phyloP scores from a whole-genome alignment of 2,113 vertebrate genomes.

The Saccopteryx bilineata region DNA sequence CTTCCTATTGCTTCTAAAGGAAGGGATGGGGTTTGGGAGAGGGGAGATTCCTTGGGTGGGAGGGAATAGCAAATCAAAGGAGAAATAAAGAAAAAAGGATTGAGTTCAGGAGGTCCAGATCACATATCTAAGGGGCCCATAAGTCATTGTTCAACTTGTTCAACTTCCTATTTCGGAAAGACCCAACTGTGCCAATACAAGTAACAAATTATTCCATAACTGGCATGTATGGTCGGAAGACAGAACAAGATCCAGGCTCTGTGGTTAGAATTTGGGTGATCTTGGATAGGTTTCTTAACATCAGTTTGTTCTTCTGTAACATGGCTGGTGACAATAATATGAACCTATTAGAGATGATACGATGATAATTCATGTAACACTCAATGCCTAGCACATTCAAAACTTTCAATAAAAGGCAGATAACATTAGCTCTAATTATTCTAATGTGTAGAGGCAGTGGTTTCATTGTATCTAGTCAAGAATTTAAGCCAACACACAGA shows the following conservation, averaged over 20 bases:
- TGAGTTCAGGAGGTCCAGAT: background rate
- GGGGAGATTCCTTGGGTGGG: background rate
- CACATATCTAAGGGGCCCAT: background rate
- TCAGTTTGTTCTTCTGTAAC: background rate
- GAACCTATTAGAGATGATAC: background rate
- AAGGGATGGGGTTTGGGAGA: background rate
- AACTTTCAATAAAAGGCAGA: background rate
- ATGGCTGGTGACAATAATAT: background rate
- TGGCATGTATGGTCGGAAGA: background rate
- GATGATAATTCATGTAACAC: background rate
- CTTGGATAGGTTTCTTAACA: background rate
- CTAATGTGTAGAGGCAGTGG: background rate
- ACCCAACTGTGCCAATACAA: background rate
- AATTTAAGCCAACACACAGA: background rate
- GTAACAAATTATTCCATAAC: background rate
- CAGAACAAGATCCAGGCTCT: background rate
- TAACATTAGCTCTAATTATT: background rate
- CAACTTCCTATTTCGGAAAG: background rate
- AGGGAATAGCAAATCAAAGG: background rate
- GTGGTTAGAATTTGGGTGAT: background rate
- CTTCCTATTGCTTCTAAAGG: background rate
- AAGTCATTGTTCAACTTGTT: background rate
- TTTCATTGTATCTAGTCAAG: background rate
- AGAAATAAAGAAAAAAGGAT: background rate
- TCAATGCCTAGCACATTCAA: background rate